Evolutionary conservation across 1,140 invertebrate species (phyloP), one percentile per base, ranked within the genome.

Genomic region (Gryon sp.): DNA sequence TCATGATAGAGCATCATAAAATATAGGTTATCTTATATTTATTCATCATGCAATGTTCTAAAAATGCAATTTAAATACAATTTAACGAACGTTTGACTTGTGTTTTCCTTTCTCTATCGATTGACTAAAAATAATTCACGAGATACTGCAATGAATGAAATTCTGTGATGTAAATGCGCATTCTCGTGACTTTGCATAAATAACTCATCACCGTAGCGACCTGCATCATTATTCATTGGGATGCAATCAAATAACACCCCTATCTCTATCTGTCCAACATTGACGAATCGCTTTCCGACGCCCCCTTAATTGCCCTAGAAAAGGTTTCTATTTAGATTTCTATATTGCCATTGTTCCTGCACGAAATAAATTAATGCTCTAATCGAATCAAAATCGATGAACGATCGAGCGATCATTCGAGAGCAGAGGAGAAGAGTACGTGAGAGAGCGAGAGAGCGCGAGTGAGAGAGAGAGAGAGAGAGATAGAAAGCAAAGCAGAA

Each of bases 351-450:
- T 45, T 53, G 53, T 53, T 53, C 19, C 15, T 7, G 16, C 22
- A 53, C 19, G 15, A 53, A 53, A 53, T 43, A 53, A 53, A 65
- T 50, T 57, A 69, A 59, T 55, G 50, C 59, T 43, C 43, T 53
- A 62, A 62, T 73, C 52, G 26, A 20, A 62, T 55, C 18, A 19
- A 45, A 52, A 38, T 59, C 34, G 28, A 26, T 16, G 20, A 24
- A 34, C 34, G 38, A 60, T 57, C 18, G 53, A 50, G 40, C 40
- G 32, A 16, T 26, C n/a, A 16, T 32, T 36, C 12, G 26, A 32
- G 7, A 32, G 45, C 16, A 8, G 15, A 30, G 12, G 28, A 14
- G 52, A 24, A 32, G 14, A 26, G 30, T 36, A 2, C 15, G 50
- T 50, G 22, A 16, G 30, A 26, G 18, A 48, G 3, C 14, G 8